Evolutionary conservation across 2,888 invertebrate species (phyloP).

Genomic region (Tetheella fluctuosa): DNA sequence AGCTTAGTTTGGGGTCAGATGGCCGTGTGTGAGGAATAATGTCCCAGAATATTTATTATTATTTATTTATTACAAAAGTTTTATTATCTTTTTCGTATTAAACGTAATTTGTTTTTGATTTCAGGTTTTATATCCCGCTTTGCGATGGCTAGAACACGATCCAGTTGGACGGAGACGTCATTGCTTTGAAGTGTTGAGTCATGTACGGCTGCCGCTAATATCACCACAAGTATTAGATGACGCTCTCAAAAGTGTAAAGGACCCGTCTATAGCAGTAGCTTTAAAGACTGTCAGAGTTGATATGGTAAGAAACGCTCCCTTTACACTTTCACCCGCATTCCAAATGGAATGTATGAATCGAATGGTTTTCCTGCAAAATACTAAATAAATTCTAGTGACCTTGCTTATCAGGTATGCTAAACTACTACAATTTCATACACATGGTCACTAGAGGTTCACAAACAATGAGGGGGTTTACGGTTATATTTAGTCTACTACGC

Average conservation of each 20-base stretch:
- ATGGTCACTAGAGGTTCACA: too few species aligned
- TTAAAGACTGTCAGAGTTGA: constrained; percentile 91
- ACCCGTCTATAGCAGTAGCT: constrained; percentile 92
- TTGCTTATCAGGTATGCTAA: too few species aligned
- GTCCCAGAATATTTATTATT: too few species aligned
- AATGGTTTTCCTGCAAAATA: background rate
- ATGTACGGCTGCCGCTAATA: constrained; percentile 93
- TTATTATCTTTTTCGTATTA: background rate
- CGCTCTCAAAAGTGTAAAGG: constrained; percentile 90
- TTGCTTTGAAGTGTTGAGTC: constrained; percentile 93
- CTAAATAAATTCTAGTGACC: too few species aligned
- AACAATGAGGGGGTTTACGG: too few species aligned
- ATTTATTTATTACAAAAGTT: too few species aligned
- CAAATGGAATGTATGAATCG: background rate
- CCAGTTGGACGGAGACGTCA: constrained; percentile 90
- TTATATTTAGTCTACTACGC: too few species aligned
- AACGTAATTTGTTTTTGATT: constrained; percentile 18
- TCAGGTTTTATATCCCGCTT: constrained; percentile 92
- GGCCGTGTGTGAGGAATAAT: too few species aligned
- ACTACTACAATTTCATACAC: background rate
- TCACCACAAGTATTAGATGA: constrained; percentile 91
- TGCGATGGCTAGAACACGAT: constrained; percentile 94
- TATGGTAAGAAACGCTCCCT: constrained; percentile 74
- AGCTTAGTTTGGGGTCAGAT: too few species aligned
- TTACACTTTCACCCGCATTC: too few species aligned